A percentile compares a stretch with the other conserved stretches of the same genome.
Conservation (phyloP, 2,888 invertebrate species). For the Acronicta alni region DNA sequence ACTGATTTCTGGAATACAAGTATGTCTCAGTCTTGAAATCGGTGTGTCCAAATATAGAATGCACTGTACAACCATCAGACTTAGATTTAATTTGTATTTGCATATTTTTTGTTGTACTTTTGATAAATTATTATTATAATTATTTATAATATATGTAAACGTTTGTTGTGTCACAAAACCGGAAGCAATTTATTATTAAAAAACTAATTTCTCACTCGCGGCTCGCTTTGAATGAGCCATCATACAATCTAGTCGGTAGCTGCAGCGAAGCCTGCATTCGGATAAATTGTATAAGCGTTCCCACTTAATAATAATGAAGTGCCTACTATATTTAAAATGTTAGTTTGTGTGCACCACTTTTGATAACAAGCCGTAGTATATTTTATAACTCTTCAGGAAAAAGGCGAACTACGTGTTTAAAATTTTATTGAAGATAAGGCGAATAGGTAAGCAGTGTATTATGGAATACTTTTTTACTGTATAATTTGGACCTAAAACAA, state of each 20-base stretch:
- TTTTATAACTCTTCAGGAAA: not conserved
- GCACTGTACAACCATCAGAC: no score
- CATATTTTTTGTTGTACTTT: no score
- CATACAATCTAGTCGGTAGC: constrained; percentile 47
- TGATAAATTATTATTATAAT: no score
- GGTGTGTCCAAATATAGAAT: no score
- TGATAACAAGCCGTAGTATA: constrained; percentile 13
- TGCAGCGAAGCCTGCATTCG: constrained; percentile 35
- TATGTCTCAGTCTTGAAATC: no score
- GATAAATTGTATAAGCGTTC: constrained; percentile 51
- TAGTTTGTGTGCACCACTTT: constrained; percentile 43
- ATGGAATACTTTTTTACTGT: no score
- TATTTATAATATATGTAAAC: constrained; percentile 22
- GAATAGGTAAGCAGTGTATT: no score
- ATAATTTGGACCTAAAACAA: no score
- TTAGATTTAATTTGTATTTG: no score
- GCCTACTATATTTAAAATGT: constrained; percentile 46
- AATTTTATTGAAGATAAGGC: no score
- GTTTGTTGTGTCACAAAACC: constrained; percentile 30
- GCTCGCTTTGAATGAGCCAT: constrained; percentile 51
- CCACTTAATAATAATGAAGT: constrained; percentile 54
- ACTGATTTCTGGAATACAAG: no score
- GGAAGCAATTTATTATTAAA: constrained; percentile 50
- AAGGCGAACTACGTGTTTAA: no score
- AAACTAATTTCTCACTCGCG: constrained; percentile 55